These are phyloP conservation scores for Omphaloscelis lunosa DNA, from an alignment of 2,888 invertebrate genomes.

Conservation along the genomic window DNA sequence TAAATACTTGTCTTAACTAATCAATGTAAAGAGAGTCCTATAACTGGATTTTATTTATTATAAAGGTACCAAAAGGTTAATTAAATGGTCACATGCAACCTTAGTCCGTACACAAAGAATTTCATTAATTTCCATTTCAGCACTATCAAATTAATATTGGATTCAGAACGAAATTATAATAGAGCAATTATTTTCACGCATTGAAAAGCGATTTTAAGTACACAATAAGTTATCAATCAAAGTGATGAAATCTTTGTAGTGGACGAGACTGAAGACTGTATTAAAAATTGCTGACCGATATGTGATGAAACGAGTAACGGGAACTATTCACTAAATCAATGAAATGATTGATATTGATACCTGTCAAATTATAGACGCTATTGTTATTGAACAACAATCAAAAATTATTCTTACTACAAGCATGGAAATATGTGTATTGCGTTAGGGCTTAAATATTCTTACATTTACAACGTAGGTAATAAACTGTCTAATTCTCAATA, in stretches of 20 bases:
- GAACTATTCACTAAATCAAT: slow-evolving; percentile 22
- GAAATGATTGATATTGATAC: slow-evolving; percentile 43
- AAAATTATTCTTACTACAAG: neutral
- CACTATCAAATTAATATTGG: neutral
- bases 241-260: neutral
- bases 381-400: slow-evolving; percentile 26
- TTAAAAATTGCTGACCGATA: neutral
- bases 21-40: neutral
- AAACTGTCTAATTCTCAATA: neutral
- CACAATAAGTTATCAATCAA: neutral
- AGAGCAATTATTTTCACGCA: too few relatives aligned
- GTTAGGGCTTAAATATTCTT: neutral
- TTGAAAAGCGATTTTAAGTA: neutral
- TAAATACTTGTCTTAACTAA: neutral
- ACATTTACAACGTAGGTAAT: neutral
- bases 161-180: neutral
- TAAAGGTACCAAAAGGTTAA: too few relatives aligned
- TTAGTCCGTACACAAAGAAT: neutral
- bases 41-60: neutral
- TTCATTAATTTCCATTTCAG: neutral
- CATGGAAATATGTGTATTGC: neutral
- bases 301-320: slow-evolving; percentile 10
- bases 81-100: too few relatives aligned
- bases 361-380: slow-evolving; percentile 47
- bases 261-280: neutral